These are phyloP conservation scores for Ophonus ardosiacus DNA, from an alignment of 2,888 invertebrate species.

Conservation along the genomic window DNA sequence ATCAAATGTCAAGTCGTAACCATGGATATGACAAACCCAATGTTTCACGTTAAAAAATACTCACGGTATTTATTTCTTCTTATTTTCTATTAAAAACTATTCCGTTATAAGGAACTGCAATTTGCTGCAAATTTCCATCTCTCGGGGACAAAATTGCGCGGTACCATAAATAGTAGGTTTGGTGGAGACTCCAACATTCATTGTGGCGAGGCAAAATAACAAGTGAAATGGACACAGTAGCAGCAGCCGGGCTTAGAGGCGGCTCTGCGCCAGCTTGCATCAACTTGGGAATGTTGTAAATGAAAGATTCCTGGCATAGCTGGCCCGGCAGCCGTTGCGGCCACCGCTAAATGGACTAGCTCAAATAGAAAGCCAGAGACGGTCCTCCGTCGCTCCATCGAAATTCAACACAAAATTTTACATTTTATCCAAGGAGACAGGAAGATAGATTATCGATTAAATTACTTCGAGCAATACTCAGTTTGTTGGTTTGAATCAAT, in stretches of 20 bases:
- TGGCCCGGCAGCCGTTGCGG: not conserved
- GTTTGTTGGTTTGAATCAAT: no score
- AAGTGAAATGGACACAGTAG: slow-evolving; percentile 24
- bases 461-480: no score
- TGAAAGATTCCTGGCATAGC: slow-evolving; percentile 49
- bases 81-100: not conserved
- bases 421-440: not conserved
- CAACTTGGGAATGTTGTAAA: slow-evolving; percentile 46
- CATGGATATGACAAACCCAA: no score
- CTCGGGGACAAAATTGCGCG: slow-evolving; percentile 4
- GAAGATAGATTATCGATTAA: not conserved
- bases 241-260: not conserved
- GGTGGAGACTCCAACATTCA: slow-evolving; percentile 29
- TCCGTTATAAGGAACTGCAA: not conserved
- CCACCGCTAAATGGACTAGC: slow-evolving; percentile 31
- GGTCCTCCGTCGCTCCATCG: not conserved
- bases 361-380: slow-evolving; percentile 22
- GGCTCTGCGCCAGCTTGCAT: not conserved
- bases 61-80: not conserved
- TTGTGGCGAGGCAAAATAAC: slow-evolving; percentile 27
- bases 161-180: slow-evolving; percentile 6
- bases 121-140: not conserved
- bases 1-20: no score
- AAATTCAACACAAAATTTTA: not conserved
- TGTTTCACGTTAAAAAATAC: no score